Base-by-base conservation (phyloP, 2,797 vertebrate species). In the Melanotaenia pygmaea region DNA sequence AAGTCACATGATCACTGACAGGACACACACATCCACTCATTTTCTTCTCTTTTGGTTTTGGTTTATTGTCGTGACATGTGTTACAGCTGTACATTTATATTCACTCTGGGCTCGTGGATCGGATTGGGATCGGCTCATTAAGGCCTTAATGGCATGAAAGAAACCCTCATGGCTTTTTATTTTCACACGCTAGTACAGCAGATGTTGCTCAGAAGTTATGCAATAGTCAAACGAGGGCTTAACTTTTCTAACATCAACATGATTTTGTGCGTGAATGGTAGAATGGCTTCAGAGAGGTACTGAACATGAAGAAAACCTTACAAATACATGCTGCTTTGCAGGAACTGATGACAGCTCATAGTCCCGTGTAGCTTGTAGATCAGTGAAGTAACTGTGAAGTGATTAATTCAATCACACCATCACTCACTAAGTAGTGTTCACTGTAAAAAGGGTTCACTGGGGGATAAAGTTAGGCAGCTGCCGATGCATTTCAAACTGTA, bases 1-100 rank as follows among this genome's bases (percentile, higher is more conserved):
- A 86, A 77, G 62, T 80, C 82, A 80, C 72, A 77, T 80, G 85
- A 82, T 65, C 67, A 69, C 63, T 32, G 67, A 71, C 65, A 70
- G 56, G 59, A 74, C 65, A 71, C 53, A 81, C 60, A 72, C 26
- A 45, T 9, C 11, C 38, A 67, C 54, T 51, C 12, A 11, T n/a
- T 51, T 71, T 62, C 32, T 26, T 60, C 59, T 57, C 28, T 45
- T 72, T 72, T 59, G 65, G 24, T 64, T 66, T 20, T 14, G 53
- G 37, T 54, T 67, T 43, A 76, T 24, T 26, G 50, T 53, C 4
- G 20, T 53, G 50, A 53, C 22, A 4, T 26, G 20, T n/a, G n/a
- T 12, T 53, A 53, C 50, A 10, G 47, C 47, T 64, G 63, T 64
- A 13, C 20, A 20, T 47, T 45, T 62, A 30, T 20, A 62, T 22